Evolutionary conservation across 2,888 invertebrate genomes (phyloP), one percentile per base, ranked within the genome.

Genomic region (Heterodera filipjevi): DNA sequence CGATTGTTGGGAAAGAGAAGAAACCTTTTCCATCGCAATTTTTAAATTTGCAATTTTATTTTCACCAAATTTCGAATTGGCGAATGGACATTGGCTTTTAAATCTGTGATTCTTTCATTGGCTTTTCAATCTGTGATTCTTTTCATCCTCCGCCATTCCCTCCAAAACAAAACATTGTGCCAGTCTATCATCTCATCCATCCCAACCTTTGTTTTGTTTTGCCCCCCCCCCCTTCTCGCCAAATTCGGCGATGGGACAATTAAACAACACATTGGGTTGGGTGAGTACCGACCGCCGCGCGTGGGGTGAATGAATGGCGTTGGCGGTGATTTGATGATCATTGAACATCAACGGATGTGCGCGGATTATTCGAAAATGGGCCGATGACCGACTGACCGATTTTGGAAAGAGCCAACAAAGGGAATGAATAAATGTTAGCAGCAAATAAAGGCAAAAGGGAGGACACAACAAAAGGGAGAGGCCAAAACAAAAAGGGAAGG

Each of bases 371-470:
- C 59, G 8, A 27, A 1, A 59, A 27, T 59, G 59, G n/a, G 53
- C 59, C 59, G 59, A n/a, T 59, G 59, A 59, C 59, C 59, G 59
- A 59, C 59, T 59, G 59, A 59, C 59, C 59, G 59, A 59, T n/a
- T 59, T 59, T 27, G 59, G 49, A 49, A 59, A 27, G 27, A 27
- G 59, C 27, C 59, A 59, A 59, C n/a, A n/a, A 59, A 8, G 5
- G 59, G 22, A 59, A 19, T 10, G 22, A 53, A 19, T 19, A n/a
- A 39, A 39, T n/a, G 59, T 19, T 49, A 49, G 49, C 3, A 59
- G 53, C 53, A 22, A 53, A 53, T 22, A 53, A 53, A 16, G 5
- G 53, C 19, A 53, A n/a, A n/a, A 53, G 19, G 19, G 53, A 22
- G 53, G 53, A 53, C 19, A 53, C 16, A 59, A 10, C n/a, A 59